These are phyloP conservation scores for Graphium colonna DNA, from an alignment of 2,888 invertebrate species.

Conservation along the genomic window DNA sequence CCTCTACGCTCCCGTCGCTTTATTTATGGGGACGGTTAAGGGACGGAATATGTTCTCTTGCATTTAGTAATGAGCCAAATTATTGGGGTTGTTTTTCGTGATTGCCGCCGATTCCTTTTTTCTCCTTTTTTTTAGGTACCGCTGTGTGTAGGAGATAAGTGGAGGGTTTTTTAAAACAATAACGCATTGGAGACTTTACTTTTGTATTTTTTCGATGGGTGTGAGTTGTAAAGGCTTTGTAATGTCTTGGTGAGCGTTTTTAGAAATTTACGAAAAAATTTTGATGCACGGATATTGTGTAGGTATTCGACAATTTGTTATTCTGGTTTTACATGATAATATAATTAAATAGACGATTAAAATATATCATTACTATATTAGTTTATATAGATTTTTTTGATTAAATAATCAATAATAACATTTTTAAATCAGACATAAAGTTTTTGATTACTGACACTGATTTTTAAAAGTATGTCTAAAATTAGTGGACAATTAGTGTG, in stretches of 20 bases:
- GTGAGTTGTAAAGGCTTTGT: constrained; percentile 23
- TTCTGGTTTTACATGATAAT: no score
- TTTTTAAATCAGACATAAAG: no score
- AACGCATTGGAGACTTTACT: constrained; percentile 27
- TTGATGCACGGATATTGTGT: no score
- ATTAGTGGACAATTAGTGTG: no score
- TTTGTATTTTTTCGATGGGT: constrained; percentile 29
- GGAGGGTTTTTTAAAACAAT: constrained; percentile 40
- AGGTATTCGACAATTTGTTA: no score
- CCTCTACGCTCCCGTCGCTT: constrained; percentile 64
- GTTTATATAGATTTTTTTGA: no score
- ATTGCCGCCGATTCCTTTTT: constrained; percentile 50
- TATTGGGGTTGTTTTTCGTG: constrained; percentile 72
- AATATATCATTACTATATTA: no score
- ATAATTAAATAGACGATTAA: no score
- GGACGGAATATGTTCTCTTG: constrained; percentile 74
- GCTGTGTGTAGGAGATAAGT: constrained; percentile 58
- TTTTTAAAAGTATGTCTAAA: no score
- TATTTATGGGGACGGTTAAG: constrained; percentile 73
- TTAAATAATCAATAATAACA: no score
- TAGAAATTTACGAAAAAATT: neutral
- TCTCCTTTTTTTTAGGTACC: constrained; percentile 32
- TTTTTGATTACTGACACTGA: no score
- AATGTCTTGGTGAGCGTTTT: constrained; percentile 12
- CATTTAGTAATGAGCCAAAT: constrained; percentile 76